Percentiles rank a stretch among this genome's conserved stretches.
Evolutionary conservation across 2,113 vertebrate species (phyloP).

Genomic region (Chloebia gouldiae): DNA sequence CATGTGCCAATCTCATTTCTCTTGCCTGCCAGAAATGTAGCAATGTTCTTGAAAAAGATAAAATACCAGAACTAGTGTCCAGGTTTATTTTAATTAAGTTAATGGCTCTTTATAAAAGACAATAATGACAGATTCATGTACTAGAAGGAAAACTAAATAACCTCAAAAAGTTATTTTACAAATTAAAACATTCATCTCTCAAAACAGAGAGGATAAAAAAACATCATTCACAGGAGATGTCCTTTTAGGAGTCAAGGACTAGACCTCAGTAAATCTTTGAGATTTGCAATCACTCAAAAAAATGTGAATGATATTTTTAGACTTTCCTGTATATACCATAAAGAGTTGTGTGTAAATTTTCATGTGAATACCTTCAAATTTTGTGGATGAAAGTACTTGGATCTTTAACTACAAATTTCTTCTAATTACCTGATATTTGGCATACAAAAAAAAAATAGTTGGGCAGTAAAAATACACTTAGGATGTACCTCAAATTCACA

Average conservation of each 20-base stretch:
- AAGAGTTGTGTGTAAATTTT: neutral
- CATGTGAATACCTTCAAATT: neutral
- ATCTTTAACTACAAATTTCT: neutral
- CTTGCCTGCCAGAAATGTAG: neutral
- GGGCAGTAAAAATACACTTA: neutral
- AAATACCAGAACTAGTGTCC: neutral
- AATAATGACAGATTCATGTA: neutral
- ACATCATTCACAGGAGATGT: neutral
- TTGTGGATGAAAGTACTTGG: neutral
- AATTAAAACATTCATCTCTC: neutral
- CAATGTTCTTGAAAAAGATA: neutral
- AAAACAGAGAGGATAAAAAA: neutral
- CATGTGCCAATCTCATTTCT: neutral
- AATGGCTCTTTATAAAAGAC: neutral
- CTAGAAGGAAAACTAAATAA: neutral
- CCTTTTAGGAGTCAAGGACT: neutral
- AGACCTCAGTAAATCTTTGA: neutral
- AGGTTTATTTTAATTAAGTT: neutral
- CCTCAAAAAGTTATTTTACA: neutral
- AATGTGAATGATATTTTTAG: neutral
- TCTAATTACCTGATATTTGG: neutral
- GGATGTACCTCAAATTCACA: neutral
- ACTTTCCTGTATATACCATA: neutral
- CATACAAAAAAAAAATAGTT: neutral
- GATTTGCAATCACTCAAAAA: neutral